Evolutionary conservation across 2,888 invertebrate species (phyloP), one percentile per base, ranked within the genome.

Genomic region (Sarcophaga rosellei): DNA sequence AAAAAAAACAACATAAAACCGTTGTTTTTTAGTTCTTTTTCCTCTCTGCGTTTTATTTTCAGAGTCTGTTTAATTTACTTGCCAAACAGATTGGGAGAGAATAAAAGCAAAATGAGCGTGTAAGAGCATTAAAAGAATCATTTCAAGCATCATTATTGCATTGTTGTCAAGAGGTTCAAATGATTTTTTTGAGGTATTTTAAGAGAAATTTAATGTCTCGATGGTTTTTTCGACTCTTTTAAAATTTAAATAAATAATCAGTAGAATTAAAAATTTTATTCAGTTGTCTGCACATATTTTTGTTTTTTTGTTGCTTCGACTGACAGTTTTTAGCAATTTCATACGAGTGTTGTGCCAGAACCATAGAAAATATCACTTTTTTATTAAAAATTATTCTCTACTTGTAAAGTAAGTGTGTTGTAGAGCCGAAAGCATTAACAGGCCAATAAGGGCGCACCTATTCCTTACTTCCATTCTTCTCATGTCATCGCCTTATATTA

Each of bases 1-100:
- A 74, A 69, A 53, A 79, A 74, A 75, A 81, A 15, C 1, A 53
- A 53, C 17, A 53, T 1, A 10, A 53, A 53, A 53, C 53, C 53
- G 53, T 53, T 53, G 53, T 12, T 53, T 53, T 45, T 53, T 5
- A 53, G 12, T 53, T 53, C 8, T 53, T 53, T 17, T 53, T 12
- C 17, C 17, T 53, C 17, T 53, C 53, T 53, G 4, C 2, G 15
- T 53, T 53, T n/a, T 25, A 25, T 44, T 15, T 17, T 45, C 45
- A 25, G 53, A n/a, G 73, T 61, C 59, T 62, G 21, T 15, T 44
- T 59, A 72, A 59, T 53, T 10, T 4, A 57, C 20, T 72, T 57
- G 20, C 35, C 15, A 20, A 45, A 68, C 15, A 53, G 53, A 53
- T 53, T 53, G 53, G n/a, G n/a, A 53, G 53, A 53, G 35, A 8